Conservation (phyloP, 1,140 invertebrate species). For the Manduca sexta region DNA sequence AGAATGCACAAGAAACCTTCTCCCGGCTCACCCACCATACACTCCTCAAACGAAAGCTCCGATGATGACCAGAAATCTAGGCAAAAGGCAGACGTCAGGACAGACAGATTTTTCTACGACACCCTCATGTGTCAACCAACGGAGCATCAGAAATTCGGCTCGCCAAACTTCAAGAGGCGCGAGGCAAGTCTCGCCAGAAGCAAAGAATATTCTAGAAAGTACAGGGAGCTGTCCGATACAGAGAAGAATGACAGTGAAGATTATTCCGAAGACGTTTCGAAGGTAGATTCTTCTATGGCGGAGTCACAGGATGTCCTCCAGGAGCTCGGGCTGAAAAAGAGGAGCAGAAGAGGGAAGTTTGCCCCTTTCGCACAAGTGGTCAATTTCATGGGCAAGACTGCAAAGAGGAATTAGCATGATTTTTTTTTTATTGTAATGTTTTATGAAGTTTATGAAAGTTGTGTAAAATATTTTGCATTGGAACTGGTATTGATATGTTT, state of each 20-base stretch:
- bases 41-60: conserved; percentile 49
- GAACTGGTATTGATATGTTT: too few relatives aligned
- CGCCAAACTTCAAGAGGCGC: conserved; percentile 29
- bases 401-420: conserved; percentile 41
- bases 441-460: not conserved
- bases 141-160: conserved; percentile 33
- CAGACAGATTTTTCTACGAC: conserved; percentile 55
- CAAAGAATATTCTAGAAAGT: conserved; percentile 48
- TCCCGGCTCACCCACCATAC: conserved; percentile 30
- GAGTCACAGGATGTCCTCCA: conserved; percentile 47
- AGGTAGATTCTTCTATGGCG: conserved; percentile 43
- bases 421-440: conserved; percentile 2
- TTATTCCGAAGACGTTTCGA: conserved; percentile 45
- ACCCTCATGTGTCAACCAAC: conserved; percentile 53
- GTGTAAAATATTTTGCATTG: too few relatives aligned
- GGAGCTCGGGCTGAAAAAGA: conserved; percentile 42
- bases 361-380: conserved; percentile 55
- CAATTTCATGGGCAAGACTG: conserved; percentile 60
- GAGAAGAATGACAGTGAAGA: conserved; percentile 54
- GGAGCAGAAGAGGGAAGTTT: conserved; percentile 43
- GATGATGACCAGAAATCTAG: conserved; percentile 42
- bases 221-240: conserved; percentile 41
- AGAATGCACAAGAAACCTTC: conserved; percentile 34
- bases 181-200: conserved; percentile 18
- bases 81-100: conserved; percentile 32